Base-by-base conservation (phyloP, 2,888 invertebrate species). In the Leucophenga montana region DNA sequence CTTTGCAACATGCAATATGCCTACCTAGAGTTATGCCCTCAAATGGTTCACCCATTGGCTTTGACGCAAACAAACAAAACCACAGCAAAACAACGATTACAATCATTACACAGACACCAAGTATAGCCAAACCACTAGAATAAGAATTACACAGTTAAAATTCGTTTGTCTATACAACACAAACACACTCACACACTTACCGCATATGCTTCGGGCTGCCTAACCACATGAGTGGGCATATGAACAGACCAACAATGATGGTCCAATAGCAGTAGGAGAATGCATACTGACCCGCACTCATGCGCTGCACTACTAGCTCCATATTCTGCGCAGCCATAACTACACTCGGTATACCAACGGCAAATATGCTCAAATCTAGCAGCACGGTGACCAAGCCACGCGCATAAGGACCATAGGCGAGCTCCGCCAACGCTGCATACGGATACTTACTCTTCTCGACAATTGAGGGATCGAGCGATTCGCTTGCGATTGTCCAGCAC, bases 131-230 rank as follows among this genome's bases (percentile, higher is more conserved):
- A 13, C 85, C 81, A 14, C 88, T 89, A 61, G 2, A 74, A 59
- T 31, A 13, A 50, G 61, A 0, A 69, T 48, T 9, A 67, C 16
- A 6, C 31, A 56, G n/a, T n/a, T n/a, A n/a, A n/a, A n/a, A n/a
- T n/a, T 22, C 11, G n/a, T n/a, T 50, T 50, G 50, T 50, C 1
- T 14, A 8, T 16, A 50, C 1, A 6, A 11, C 6, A 50, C 6
- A 6, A 48, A 13, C 50, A 50, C 27, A n/a, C 50, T 4, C 18
- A 50, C 3, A 50, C 3, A 22, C 90, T 91, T 88, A 96, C 97
- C 96, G 95, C 94, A 97, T 95, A 84, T 97, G 95, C 87, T 95
- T 95, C 0, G 97, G 96, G 73, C 96, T 95, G 64, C 96, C 96
- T 6, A 96, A 91, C 95, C 96, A 96, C 91, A 95, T 92, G 66